Evolutionary conservation across 2,113 vertebrate genomes (phyloP), one percentile per base, ranked within the genome.

Genomic region (Eurypyga helias): DNA sequence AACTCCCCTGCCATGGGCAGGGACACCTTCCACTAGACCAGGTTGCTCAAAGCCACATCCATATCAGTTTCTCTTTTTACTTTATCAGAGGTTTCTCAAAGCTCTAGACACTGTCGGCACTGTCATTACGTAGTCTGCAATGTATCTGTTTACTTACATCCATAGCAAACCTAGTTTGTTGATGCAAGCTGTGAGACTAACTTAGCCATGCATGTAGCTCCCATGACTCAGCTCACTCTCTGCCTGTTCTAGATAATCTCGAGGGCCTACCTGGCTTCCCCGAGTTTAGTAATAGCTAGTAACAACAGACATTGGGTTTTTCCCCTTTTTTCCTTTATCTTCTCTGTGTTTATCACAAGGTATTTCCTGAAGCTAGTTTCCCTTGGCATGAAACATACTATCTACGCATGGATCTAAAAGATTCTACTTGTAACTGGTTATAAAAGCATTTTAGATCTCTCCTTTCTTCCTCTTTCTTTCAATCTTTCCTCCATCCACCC

Each of bases 341-440:
- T 94, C 62, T 92, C 65, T 89, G 20, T 57, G 23, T 84, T 65
- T 77, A 80, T 86, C 58, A 77, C 77, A 83, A 97, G 58, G 75
- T 96, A 87, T 91, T 97, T 95, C 94, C 91, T 96, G 89, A 83
- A 90, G 81, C 19, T 51, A 2, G 24, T 58, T 80, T 94, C 62
- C 13, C 41, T 71, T 84, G 92, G 54, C 60, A 58, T 1, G 3
- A 66, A 84, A 58, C 2, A 4, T 75, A 51, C 34, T 7, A 25
- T 67, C 67, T 55, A 52, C 5, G 15, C 15, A 13, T 57, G 25
- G 16, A 51, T 71, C 29, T 49, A 57, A 71, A 61, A 62, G 33
- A 34, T 76, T 87, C 23, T 85, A 13, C 57, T 65, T 81, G 25
- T 23, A 43, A 78, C 64, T 73, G 17, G 13, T 36, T 87, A 20